Evolutionary conservation across 2,797 vertebrate genomes (phyloP), one percentile per base, ranked within the genome.

Genomic region (Anguilla marmorata): DNA sequence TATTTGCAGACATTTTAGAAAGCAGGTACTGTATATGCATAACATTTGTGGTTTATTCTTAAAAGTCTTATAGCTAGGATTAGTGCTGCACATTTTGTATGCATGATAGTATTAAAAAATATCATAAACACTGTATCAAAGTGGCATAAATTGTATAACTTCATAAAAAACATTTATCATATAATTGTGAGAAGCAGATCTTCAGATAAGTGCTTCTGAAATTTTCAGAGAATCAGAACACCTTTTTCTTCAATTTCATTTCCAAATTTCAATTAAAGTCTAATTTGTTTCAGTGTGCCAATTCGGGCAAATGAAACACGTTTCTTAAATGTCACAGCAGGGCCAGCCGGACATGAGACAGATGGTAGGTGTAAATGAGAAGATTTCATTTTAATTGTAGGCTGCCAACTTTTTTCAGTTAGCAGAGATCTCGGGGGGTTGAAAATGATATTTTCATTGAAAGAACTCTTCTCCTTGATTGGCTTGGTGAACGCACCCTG

Each of bases 341-440:
- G 79, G 24, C 56, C 60, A 84, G 82, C 60, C 69, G 86, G 80
- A 48, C 76, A 12, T 30, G 56, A 83, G 80, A 83, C 76, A 87
- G 76, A 87, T 87, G 86, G 86, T 87, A 37, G 86, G 79, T 87
- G 79, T 58, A 84, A 87, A 87, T 66, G 58, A 80, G 82, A 87
- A 69, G 58, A 84, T 85, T 88, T 85, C 33, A 88, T 84, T 79
- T 45, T 87, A 87, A 87, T 74, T 85, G 82, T 85, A n/a, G 63
- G 83, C 82, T 85, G 82, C 27, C 60, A 74, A 88, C 27, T 74
- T 85, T 50, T 54, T 87, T 52, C 69, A 37, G 69, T 79, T 54
- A 56, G 30, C 48, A 72, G 27, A 30, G 37, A 33, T 88, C 87
- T 54, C 19, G 11, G 79, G 63, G 82, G 87, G 63, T 8, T 56